Evolutionary conservation across 2,797 vertebrate genomes (phyloP), one percentile per base, ranked within the genome.

Genomic region (Gastrophryne carolinensis): DNA sequence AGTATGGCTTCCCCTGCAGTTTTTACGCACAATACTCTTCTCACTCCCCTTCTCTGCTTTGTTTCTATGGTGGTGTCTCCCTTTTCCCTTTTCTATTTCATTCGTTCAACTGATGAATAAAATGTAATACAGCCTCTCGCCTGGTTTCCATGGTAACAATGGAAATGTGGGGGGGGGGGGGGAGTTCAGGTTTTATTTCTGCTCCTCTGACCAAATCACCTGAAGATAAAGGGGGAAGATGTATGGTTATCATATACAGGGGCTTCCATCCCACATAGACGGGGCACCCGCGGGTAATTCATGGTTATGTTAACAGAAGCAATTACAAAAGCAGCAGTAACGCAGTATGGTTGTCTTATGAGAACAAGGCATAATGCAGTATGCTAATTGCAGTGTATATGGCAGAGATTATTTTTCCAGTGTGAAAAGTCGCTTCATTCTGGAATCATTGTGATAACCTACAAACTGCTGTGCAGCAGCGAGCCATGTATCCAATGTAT

Each of bases 151-250:
- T 72, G 68, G 75, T 39, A 64, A 78, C 60, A 39, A n/a, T n/a
- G n/a, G n/a, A n/a, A n/a, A n/a, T n/a, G n/a, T n/a, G n/a, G 64
- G 39, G 27, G 63, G 71, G 26, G 70, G 39, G 26, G 58, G 32
- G 37, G 34, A 32, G 19, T 23, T 39, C 49, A 49, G 58, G 50
- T 54, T 71, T 71, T 65, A 58, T 77, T 64, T 64, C 50, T 78
- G 61, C 68, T 58, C 75, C 68, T 66, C 39, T 78, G 75, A 65
- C 68, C 75, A 78, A 72, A 72, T 47, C 70, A 78, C 75, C 68
- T 78, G 75, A 57, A 72, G 67, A 72, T 65, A 72, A 56, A 65
- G 67, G 60, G 34, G 41, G 27, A 68, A 60, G 63, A 41, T 53
- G 27, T 66, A 57, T 66, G 52, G 47, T 37, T 53, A 5, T 57